Conservation (phyloP, 2,797 vertebrate genomes). For the Ctenochaetus hawaiiensis region DNA sequence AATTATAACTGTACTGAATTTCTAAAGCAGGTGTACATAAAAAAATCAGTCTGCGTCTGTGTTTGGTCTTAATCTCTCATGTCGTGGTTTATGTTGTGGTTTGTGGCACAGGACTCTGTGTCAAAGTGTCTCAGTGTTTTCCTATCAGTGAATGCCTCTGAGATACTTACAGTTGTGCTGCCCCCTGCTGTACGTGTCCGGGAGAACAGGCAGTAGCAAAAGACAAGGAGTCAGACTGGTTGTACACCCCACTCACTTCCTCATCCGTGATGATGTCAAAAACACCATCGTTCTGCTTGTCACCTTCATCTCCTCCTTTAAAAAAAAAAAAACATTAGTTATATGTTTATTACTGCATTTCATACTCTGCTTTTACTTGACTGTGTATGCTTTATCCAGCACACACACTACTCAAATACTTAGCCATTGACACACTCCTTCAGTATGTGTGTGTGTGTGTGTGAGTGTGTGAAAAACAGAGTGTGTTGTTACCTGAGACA, state of each 20-base stretch:
- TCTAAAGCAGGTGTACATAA: background rate
- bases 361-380: background rate
- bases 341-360: background rate
- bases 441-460: background rate
- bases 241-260: constrained; percentile 90
- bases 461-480: background rate
- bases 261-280: constrained; percentile 98
- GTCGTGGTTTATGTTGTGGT: background rate
- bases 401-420: background rate
- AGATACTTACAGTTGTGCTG: constrained; percentile 90
- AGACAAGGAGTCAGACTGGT: constrained; percentile 80
- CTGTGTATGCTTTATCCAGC: background rate
- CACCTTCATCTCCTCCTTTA: constrained; percentile 74
- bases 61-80: constrained; percentile 9
- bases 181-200: constrained; percentile 81
- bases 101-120: background rate
- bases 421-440: background rate
- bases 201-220: constrained; percentile 77
- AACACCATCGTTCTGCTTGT: constrained; percentile 87
- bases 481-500: constrained; percentile 79
- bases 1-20: background rate
- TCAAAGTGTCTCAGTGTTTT: no score
- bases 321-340: constrained; percentile 32
- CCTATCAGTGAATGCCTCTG: background rate
- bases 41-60: background rate